Conservation (phyloP, 2,888 invertebrate species). For the Lycophotia porphyrea region DNA sequence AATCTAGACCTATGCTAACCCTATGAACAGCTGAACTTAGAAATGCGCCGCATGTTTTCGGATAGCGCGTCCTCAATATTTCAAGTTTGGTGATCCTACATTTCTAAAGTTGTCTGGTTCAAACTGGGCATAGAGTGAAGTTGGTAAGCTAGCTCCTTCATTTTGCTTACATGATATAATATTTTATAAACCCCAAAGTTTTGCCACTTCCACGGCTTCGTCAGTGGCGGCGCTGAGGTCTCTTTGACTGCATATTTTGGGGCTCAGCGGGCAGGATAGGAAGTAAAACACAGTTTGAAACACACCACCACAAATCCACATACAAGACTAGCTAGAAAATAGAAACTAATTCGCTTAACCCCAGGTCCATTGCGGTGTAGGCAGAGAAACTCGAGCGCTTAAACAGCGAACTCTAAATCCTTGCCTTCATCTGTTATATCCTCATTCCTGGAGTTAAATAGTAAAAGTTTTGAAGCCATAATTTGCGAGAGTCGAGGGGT, state of each 20-base stretch:
- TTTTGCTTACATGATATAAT: not conserved
- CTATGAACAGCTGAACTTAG: slow-evolving; percentile 30
- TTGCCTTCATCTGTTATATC: slow-evolving; percentile 52
- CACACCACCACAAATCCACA: not conserved
- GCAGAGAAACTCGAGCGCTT: slow-evolving; percentile 22
- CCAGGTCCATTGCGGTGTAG: slow-evolving; percentile 24
- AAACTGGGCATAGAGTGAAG: slow-evolving; percentile 8
- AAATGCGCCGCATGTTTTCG: slow-evolving; percentile 34
- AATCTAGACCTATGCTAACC: not conserved
- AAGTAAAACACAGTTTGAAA: not conserved
- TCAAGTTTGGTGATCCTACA: slow-evolving; percentile 40
- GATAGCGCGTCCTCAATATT: slow-evolving; percentile 39
- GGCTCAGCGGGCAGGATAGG: not conserved
- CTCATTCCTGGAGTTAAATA: slow-evolving; percentile 51
- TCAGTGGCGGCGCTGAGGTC: not conserved
- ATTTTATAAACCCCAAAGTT: not conserved
- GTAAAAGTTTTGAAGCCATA: slow-evolving; percentile 52
- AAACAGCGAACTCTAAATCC: slow-evolving; percentile 41
- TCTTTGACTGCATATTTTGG: not conserved
- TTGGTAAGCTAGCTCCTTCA: not conserved
- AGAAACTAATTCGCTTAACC: slow-evolving; percentile 35
- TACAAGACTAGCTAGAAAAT: not conserved
- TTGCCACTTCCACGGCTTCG: not conserved
- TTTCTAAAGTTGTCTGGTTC: slow-evolving; percentile 25
- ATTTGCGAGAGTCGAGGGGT: slow-evolving; percentile 28